Percentiles rank a stretch among this genome's conserved stretches.
Conservation (phyloP, 2,797 vertebrate genomes). For the Leptodactylus fallax region DNA sequence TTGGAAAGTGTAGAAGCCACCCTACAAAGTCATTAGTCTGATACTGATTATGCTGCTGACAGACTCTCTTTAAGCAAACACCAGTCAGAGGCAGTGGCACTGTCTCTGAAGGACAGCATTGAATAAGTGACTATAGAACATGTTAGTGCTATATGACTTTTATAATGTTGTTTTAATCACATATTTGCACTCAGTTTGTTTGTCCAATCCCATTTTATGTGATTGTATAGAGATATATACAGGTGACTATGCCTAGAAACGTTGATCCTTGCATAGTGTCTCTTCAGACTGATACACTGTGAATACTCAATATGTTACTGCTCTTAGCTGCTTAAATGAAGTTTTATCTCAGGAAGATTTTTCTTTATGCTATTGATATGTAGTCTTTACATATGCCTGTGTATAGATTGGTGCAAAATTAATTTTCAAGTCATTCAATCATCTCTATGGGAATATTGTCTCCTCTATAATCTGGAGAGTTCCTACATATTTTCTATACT, state of each 20-base stretch:
- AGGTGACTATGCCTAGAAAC: neutral
- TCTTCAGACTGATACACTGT: neutral
- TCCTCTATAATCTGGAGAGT: neutral
- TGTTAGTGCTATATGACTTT: neutral
- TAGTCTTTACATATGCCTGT: neutral
- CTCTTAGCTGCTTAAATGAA: neutral
- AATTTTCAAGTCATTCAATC: neutral
- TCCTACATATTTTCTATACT: neutral
- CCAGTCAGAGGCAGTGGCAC: too few species aligned
- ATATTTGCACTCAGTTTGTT: too few species aligned
- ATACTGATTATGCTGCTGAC: too few species aligned
- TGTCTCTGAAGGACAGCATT: too few species aligned
- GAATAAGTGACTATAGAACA: neutral
- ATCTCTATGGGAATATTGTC: neutral
- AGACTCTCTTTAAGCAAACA: too few species aligned
- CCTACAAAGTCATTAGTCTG: too few species aligned
- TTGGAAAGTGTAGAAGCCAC: too few species aligned
- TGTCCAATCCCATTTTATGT: too few species aligned
- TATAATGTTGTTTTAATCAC: too few species aligned
- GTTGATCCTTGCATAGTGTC: neutral
- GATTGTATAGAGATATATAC: neutral
- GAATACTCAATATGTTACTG: neutral
- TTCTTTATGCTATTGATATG: neutral
- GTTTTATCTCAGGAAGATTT: neutral
- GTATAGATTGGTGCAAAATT: neutral